Evolutionary conservation across 2,113 vertebrate genomes (phyloP), one percentile per base, ranked within the genome.

Genomic region (Bothrops jararaca): DNA sequence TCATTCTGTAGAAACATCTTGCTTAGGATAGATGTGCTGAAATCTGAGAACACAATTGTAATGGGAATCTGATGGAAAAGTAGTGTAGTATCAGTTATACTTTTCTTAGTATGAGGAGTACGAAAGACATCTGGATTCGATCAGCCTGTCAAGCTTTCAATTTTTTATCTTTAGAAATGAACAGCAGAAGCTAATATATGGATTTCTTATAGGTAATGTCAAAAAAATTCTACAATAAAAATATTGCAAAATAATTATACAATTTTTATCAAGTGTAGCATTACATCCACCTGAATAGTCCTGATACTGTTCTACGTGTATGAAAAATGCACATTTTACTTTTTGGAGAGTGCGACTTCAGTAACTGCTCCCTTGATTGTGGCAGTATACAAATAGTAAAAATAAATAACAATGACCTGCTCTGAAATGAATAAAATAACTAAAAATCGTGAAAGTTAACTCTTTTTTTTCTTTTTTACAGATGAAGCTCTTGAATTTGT

Each of bases 401-500:
- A 80, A 80, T 80, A 80, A 80, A 42, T 80, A 42, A 80, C 18
- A 22, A 15, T 7, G 39, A 20, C 23, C 54, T 39, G n/a, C 34
- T 92, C 50, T 88, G 48, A 48, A 86, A 50, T 11, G 7, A 58
- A 50, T 9, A 6, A 86, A 86, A 86, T 50, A 26, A 86, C 39
- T 88, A 13, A 52, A 87, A 57, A 69, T 15, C 26, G 20, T 86
- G 50, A 10, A 29, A 56, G 4, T 50, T 23, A 48, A 48, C 34
- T 53, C 64, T 52, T 42, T 5, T 93, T 45, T 88, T 0, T 89
- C 96, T 90, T 95, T 90, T 50, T 96, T 96, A 93, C 98, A 99
- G 99, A 99, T 99, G 98, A 99, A 99, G 97, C 98, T 99, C 74
- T 97, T 99, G 69, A 99, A 99, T 95, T 97, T 99, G 92, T 99